Percentiles rank a stretch among this genome's conserved stretches.
phyloP scores from a whole-genome alignment of 2,113 vertebrate genomes.

The Rhodinocichla rosea region DNA sequence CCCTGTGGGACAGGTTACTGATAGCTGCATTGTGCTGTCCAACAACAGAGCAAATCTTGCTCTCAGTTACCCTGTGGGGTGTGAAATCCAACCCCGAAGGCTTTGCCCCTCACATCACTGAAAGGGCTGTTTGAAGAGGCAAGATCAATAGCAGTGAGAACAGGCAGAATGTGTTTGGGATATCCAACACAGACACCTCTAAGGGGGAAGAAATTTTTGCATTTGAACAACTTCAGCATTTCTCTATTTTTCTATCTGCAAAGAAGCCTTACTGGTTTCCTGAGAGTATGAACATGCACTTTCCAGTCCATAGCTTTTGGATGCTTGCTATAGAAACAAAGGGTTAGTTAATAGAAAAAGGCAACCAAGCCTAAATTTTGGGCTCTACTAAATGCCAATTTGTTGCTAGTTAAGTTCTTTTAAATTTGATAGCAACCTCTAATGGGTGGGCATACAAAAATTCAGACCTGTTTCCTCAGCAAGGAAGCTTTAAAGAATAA shows the following conservation, averaged over 20 bases:
- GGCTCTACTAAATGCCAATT: constrained; percentile 16
- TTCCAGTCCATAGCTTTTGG: not conserved
- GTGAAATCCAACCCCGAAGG: not conserved
- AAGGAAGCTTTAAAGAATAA: constrained; percentile 41
- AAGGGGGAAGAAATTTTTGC: not conserved
- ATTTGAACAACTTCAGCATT: not conserved
- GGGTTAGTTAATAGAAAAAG: constrained; percentile 60
- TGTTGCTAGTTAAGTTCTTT: not conserved
- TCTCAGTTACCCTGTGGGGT: not conserved
- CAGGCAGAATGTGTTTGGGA: not conserved
- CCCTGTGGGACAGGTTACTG: not conserved
- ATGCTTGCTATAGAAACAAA: not conserved
- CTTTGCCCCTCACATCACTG: not conserved
- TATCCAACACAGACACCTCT: not conserved
- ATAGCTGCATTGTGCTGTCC: not conserved
- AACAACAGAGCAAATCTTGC: not conserved
- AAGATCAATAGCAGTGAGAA: not conserved
- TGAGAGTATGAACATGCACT: not conserved
- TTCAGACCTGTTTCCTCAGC: not conserved
- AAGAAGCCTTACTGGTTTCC: not conserved
- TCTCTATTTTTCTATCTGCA: not conserved
- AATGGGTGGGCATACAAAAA: not conserved
- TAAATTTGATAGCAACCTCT: constrained; percentile 28
- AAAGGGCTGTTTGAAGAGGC: not conserved
- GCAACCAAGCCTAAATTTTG: constrained; percentile 57